phyloP scores from a whole-genome alignment of 1,140 invertebrate species.

The Mizuhopecten yessoensis region DNA sequence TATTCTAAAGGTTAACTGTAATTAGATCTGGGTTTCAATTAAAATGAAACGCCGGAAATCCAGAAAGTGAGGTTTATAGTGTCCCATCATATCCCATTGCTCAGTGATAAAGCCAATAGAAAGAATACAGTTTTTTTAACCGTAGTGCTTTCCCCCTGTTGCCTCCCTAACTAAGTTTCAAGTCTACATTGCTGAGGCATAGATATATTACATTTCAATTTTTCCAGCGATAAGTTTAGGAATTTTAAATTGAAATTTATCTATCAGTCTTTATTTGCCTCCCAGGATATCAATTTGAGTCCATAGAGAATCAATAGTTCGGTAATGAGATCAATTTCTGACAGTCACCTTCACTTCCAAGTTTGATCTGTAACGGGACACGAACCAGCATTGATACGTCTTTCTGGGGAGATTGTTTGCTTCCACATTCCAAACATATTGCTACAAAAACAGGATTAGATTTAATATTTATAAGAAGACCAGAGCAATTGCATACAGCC shows the following conservation, averaged over 20 bases:
- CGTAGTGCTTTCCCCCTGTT: not conserved
- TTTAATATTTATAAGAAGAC: no score
- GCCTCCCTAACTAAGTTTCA: not conserved
- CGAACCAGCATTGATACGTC: not conserved
- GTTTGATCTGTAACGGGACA: not conserved
- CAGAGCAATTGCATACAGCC: no score
- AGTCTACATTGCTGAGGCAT: not conserved
- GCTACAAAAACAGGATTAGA: no score
- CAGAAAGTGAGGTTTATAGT: not conserved
- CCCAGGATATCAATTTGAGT: not conserved
- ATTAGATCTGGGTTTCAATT: not conserved
- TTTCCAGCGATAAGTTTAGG: not conserved
- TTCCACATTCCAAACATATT: not conserved
- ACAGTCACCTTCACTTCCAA: conserved; percentile 23
- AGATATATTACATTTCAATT: conserved; percentile 19
- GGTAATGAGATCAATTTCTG: conserved; percentile 20
- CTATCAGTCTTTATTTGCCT: not conserved
- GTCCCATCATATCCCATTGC: not conserved
- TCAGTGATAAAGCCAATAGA: not conserved
- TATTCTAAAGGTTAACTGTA: not conserved
- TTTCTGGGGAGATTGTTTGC: not conserved
- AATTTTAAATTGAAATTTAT: conserved; percentile 40
- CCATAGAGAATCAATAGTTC: not conserved
- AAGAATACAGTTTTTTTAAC: not conserved
- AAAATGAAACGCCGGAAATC: not conserved